phyloP scores from a whole-genome alignment of 2,113 vertebrate genomes.

The Nerophis lumbriciformis region DNA sequence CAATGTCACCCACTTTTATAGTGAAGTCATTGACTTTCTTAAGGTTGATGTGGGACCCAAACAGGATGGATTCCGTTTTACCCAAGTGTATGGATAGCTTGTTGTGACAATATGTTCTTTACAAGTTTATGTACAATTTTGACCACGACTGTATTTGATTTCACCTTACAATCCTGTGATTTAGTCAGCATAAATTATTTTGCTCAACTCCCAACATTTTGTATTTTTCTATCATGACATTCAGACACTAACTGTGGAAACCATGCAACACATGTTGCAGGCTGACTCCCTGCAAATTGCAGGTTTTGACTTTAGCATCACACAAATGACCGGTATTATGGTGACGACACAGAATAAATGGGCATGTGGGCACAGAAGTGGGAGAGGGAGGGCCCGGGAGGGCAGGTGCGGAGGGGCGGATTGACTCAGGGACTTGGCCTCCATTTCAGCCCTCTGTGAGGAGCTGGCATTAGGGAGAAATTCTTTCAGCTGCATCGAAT shows the following conservation, averaged over 20 bases:
- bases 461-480: slow-evolving; percentile 7
- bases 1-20: no score
- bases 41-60: no score
- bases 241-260: background rate
- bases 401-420: slow-evolving; percentile 18
- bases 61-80: no score
- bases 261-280: slow-evolving; percentile 14
- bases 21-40: no score
- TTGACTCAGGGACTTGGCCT: slow-evolving; percentile 28
- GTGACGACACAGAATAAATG: slow-evolving; percentile 49
- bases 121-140: no score
- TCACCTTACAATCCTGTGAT: background rate
- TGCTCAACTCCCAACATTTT: background rate
- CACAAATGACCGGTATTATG: slow-evolving; percentile 59
- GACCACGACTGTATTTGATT: background rate
- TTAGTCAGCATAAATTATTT: background rate
- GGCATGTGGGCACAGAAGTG: slow-evolving; percentile 18
- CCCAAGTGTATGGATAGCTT: no score
- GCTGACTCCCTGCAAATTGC: slow-evolving; percentile 43
- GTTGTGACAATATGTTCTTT: no score
- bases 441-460: slow-evolving; percentile 18
- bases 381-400: background rate
- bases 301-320: slow-evolving; percentile 36
- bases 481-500: slow-evolving; percentile 6
- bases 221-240: background rate